A percentile compares a stretch with the other conserved stretches of the same genome.
These are phyloP conservation scores for Sebastolobus altivelis DNA, from an alignment of 2,797 vertebrate genomes.

Conservation along the genomic window DNA sequence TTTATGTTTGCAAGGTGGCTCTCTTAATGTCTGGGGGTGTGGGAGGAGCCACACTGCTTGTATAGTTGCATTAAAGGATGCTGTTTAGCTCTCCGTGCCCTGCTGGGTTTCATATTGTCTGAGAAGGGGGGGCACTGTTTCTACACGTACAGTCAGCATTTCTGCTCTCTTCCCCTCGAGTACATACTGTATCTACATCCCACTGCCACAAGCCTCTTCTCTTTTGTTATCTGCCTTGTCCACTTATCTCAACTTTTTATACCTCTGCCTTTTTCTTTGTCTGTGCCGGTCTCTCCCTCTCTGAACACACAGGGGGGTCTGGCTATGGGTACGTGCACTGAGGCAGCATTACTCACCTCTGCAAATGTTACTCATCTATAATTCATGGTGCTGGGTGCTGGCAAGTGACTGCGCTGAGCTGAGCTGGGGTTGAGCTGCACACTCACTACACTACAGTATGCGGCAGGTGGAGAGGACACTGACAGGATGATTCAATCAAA, in stretches of 20 bases:
- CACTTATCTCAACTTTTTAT: slow-evolving; percentile 35
- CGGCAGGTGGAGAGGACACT: slow-evolving; percentile 51
- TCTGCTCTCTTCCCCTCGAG: slow-evolving; percentile 22
- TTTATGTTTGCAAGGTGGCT: slow-evolving; percentile 61
- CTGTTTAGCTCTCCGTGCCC: slow-evolving; percentile 23
- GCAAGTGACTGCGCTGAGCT: slow-evolving; percentile 74
- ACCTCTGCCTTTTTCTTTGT: slow-evolving; percentile 5
- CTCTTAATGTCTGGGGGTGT: slow-evolving; percentile 25
- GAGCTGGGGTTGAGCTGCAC: slow-evolving; percentile 53
- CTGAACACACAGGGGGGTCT: slow-evolving; percentile 23
- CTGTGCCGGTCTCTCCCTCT: slow-evolving; percentile 3
- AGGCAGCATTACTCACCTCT: slow-evolving; percentile 72
- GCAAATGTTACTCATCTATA: slow-evolving; percentile 82
- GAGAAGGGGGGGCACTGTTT: not conserved
- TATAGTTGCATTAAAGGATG: slow-evolving; percentile 39
- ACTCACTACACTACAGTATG: slow-evolving; percentile 58
- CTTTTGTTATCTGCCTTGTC: not conserved
- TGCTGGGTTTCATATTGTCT: slow-evolving; percentile 37
- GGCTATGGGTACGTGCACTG: slow-evolving; percentile 50
- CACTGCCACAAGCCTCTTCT: not conserved
- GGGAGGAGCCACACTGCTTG: not conserved
- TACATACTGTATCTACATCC: slow-evolving; percentile 25
- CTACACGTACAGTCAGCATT: slow-evolving; percentile 42
- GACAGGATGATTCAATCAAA: slow-evolving; percentile 34
- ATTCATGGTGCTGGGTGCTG: slow-evolving; percentile 77